A percentile compares a stretch with the other conserved stretches of the same genome.
Conservation (phyloP, 2,888 invertebrate genomes). For the Eupithecia dodoneata region DNA sequence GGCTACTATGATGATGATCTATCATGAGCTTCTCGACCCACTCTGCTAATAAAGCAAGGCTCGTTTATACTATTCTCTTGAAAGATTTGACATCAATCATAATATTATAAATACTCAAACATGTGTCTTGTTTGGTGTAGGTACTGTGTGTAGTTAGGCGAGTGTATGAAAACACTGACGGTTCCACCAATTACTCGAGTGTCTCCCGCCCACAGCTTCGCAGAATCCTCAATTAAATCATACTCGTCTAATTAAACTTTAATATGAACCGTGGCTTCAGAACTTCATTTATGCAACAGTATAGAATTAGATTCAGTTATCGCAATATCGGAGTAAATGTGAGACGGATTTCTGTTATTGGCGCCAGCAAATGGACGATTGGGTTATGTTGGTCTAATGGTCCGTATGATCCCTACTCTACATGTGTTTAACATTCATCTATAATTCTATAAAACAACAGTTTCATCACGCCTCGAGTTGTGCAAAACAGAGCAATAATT, state of each 20-base stretch:
- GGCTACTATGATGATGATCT: too few relatives aligned
- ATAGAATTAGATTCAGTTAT: conserved; percentile 15
- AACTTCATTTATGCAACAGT: conserved; percentile 24
- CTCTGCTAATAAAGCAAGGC: too few relatives aligned
- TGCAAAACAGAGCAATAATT: background rate
- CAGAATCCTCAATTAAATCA: conserved; percentile 41
- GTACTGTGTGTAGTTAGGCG: conserved; percentile 6
- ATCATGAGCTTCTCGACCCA: too few relatives aligned
- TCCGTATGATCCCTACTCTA: background rate
- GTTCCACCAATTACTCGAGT: conserved; percentile 38
- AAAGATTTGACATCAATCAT: too few relatives aligned
- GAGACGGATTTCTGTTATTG: background rate
- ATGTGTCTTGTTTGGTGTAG: background rate
- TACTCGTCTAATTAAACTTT: conserved; percentile 43
- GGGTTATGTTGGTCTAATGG: background rate
- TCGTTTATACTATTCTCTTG: too few relatives aligned
- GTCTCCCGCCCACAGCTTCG: conserved; percentile 42
- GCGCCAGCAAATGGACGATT: background rate
- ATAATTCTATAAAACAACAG: background rate
- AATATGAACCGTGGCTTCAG: conserved; percentile 28
- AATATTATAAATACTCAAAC: background rate
- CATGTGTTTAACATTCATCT: background rate
- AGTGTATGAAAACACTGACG: conserved; percentile 22
- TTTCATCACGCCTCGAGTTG: background rate
- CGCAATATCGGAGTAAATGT: conserved; percentile 11